Conservation (phyloP, 2,888 invertebrate genomes). For the Agriopis aurantiaria region DNA sequence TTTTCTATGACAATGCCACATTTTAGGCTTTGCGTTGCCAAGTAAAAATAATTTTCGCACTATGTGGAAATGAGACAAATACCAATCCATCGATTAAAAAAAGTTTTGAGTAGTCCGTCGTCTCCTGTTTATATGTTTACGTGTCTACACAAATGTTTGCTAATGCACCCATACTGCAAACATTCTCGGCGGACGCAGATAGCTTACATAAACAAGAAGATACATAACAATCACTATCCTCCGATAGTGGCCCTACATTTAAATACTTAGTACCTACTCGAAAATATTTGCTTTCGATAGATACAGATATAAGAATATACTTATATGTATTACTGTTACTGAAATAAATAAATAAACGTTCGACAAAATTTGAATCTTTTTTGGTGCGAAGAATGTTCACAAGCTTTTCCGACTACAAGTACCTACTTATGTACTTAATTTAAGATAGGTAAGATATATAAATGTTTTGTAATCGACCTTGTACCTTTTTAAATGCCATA, state of each 20-base stretch:
- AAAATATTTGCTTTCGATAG: constrained; percentile 29
- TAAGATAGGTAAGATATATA: no score
- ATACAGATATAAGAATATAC: constrained; percentile 5
- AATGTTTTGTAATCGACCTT: no score
- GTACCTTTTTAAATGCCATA: no score
- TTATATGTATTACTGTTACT: neutral
- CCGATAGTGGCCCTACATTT: constrained; percentile 19
- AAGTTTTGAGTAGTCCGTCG: neutral
- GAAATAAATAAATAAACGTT: neutral
- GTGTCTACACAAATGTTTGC: constrained; percentile 55
- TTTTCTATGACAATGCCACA: no score
- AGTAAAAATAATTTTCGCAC: no score
- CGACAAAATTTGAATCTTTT: neutral
- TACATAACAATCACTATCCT: constrained; percentile 28
- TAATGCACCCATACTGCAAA: constrained; percentile 66
- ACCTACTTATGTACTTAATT: no score
- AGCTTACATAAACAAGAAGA: constrained; percentile 45
- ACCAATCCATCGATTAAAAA: no score
- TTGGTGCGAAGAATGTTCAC: neutral
- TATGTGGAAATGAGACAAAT: no score
- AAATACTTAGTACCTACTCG: constrained; percentile 3
- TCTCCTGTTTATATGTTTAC: constrained; percentile 34
- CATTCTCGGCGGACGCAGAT: constrained; percentile 69
- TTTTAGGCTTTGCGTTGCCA: no score
- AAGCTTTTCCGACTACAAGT: neutral